Evolutionary conservation across 2,113 vertebrate genomes (phyloP), one percentile per base, ranked within the genome.

Genomic region (Catagonus wagneri): DNA sequence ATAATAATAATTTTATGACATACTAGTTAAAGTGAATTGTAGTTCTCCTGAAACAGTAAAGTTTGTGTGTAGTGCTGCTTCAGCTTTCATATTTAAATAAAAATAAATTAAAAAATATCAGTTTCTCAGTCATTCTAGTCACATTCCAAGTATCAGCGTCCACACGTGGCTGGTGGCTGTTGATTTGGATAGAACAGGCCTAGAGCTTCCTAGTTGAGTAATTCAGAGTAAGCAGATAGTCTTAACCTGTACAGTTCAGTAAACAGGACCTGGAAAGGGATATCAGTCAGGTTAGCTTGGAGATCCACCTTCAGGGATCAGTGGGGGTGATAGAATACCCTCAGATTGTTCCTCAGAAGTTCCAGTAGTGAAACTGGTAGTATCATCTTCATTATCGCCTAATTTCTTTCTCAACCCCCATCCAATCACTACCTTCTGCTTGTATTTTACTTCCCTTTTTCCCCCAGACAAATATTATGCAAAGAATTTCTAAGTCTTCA

Each of bases 401-500:
- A 39, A 56, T 68, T 63, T 78, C 60, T 86, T 93, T 52, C 19
- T 65, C 10, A 80, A 0, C 22, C 54, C 15, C 16, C 27, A 58
- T 66, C 20, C 1, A 39, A 16, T 65, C 17, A 68, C n/a, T 83
- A 56, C 17, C 71, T 85, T 87, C n/a, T 89, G 16, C 25, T 13
- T 34, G 1, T 74, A 29, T 69, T 96, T 81, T 90, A 25, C 34
- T 72, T 69, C 61, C n/a, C 91, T 79, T 60, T 72, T 69, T 88
- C 32, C 32, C n/a, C 34, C 32, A 83, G 2, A 13, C 90, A 86
- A 90, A 72, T 58, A 14, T 75, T 54, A 93, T 32, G 17, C 29
- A 63, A 83, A 76, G 16, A 80, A 63, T 92, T 75, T 92, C 7
- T 92, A 89, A 89, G n/a, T 83, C 29, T 76, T 89, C 14, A 56